Base-by-base conservation (phyloP, 2,888 invertebrate species). In the Xylocampa areola region DNA sequence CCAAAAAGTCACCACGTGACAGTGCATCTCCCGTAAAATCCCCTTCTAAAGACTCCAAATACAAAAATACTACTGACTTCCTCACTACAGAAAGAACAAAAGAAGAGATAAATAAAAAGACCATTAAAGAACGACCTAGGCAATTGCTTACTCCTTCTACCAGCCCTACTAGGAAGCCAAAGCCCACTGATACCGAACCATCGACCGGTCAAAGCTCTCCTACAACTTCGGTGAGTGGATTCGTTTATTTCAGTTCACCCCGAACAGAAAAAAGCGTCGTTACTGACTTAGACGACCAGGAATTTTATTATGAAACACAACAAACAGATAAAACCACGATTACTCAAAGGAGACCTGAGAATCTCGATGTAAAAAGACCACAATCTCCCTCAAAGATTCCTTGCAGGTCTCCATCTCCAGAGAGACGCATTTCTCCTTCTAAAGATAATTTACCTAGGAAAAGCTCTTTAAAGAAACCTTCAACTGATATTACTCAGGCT, bases 171-270 rank as follows among this genome's bases (percentile, higher is more conserved):
- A 86, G 94, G 43, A 89, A 87, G 71, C 86, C 88, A 19, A 91
- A 89, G 70, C 55, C 63, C 8, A 67, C 69, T 25, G 91, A 92
- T 53, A 82, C 82, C 19, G 88, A 85, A 58, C 85, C 89, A 11
- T 92, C 92, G 1, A 92, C 91, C 23, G 92, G 89, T 25, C 91
- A 94, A 77, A 92, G 91, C 57, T 95, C 95, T 40, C 95, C 95
- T 1, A 95, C 95, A 33, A 94, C 94, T 49, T 93, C 92, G 17
- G 94, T 94, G 0, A 95, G 95, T 79, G 95, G 95, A 37, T 94
- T 95, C 73, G 80, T 92, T 23, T 93, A 94, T 62, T 92, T 87
- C 58, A 82, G 90, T 41, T 89, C 91, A 44, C 88, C 91, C 16
- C 75, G 63, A 25, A 68, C 73, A 32, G 84, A 90, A 6, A 83